Percentiles rank a stretch among this genome's conserved stretches.
These are phyloP conservation scores for Orthonychiurus folsomi DNA, from an alignment of 2,888 invertebrate genomes.

Conservation along the genomic window DNA sequence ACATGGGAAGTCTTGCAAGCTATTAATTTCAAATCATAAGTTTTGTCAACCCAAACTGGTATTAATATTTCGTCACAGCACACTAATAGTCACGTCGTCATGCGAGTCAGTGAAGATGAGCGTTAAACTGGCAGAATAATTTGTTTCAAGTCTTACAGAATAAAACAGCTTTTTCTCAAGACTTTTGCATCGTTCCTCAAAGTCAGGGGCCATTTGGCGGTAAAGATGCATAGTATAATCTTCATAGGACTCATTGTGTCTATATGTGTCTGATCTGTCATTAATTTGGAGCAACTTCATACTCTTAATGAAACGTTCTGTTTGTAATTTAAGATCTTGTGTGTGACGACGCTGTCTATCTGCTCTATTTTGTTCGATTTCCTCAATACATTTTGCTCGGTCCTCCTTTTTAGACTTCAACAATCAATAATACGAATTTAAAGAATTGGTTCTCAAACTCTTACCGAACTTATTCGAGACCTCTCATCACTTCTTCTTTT, in stretches of 20 bases:
- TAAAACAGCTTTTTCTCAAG: conserved; percentile 60
- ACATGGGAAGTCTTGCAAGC: too few relatives aligned
- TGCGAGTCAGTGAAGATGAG: background rate
- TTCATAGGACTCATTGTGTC: conserved; percentile 59
- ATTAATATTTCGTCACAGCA: too few relatives aligned
- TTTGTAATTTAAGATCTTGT: conserved; percentile 63
- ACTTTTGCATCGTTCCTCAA: conserved; percentile 73
- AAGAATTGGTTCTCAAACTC: background rate
- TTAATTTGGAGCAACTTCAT: conserved; percentile 75
- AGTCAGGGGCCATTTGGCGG: conserved; percentile 72
- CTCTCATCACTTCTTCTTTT: conserved; percentile 38
- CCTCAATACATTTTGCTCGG: conserved; percentile 62
- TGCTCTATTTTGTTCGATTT: conserved; percentile 59
- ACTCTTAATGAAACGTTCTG: conserved; percentile 73
- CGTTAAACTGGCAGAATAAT: too few relatives aligned
- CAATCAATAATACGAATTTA: background rate
- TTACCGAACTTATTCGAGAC: conserved; percentile 15
- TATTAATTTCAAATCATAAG: too few relatives aligned
- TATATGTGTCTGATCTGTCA: conserved; percentile 53
- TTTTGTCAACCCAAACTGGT: too few relatives aligned
- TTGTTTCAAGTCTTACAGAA: conserved; percentile 26
- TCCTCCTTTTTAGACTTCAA: conserved; percentile 52
- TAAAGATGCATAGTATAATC: conserved; percentile 78
- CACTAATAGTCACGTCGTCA: background rate
- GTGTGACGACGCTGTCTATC: conserved; percentile 58